A percentile compares a stretch with the other conserved stretches of the same genome.
phyloP scores from a whole-genome alignment of 2,113 vertebrate genomes.

The Saguinus imperator region DNA sequence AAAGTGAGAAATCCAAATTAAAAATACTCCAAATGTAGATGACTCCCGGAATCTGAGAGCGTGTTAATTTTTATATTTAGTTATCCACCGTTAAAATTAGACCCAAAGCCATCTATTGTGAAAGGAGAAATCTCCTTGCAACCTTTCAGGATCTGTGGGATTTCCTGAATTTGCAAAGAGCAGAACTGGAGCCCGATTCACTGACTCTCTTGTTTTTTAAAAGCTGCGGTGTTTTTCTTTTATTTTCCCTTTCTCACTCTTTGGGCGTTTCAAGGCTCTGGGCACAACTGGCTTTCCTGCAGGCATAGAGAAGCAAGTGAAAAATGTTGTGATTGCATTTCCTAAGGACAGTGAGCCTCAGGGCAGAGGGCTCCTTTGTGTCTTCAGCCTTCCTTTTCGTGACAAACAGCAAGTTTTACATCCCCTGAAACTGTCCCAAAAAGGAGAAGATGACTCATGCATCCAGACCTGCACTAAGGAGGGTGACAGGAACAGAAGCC shows the following conservation, averaged over 20 bases:
- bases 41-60: background rate
- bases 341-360: too few species aligned
- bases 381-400: background rate
- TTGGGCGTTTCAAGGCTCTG: background rate
- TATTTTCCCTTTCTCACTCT: background rate
- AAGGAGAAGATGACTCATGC: constrained; percentile 63
- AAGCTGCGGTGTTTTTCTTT: background rate
- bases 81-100: background rate
- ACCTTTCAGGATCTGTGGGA: background rate
- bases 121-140: background rate
- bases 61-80: background rate
- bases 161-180: constrained; percentile 40
- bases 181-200: background rate
- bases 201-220: background rate
- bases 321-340: rapidly evolving
- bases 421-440: constrained; percentile 46
- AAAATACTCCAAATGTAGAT: background rate
- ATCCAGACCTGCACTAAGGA: background rate
- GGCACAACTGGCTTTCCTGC: background rate
- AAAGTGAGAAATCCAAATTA: background rate
- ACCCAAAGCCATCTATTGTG: too few species aligned
- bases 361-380: rapidly evolving
- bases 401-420: constrained; percentile 67
- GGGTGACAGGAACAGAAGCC: background rate
- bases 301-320: rapidly evolving